Percentiles rank a stretch among this genome's conserved stretches.
Evolutionary conservation across 1,140 invertebrate genomes (phyloP).

Genomic region (Caerostris extrusa): DNA sequence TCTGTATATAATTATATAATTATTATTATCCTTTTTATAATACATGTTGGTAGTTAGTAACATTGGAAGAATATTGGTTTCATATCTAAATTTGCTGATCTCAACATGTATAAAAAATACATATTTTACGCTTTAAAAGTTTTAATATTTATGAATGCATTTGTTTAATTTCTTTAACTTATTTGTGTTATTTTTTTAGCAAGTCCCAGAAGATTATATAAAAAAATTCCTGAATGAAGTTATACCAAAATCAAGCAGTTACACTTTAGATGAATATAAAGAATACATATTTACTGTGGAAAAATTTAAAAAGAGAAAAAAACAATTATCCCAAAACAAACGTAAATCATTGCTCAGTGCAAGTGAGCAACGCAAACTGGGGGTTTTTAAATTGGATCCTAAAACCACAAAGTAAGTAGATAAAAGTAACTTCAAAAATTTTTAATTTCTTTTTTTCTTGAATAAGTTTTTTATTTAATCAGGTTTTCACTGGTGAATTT

Average conservation of each 20-base stretch:
- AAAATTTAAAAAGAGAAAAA: slow-evolving; percentile 38
- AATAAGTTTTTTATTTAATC: neutral
- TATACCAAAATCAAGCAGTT: neutral
- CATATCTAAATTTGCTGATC: neutral
- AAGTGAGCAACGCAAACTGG: slow-evolving; percentile 10
- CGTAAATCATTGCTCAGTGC: slow-evolving; percentile 19
- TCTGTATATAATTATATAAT: too few relatives aligned
- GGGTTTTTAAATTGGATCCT: slow-evolving; percentile 41
- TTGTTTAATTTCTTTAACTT: neutral
- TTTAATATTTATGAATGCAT: neutral
- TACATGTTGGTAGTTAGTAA: neutral
- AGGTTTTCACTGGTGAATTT: too few relatives aligned
- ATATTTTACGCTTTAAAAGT: neutral
- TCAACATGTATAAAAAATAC: neutral
- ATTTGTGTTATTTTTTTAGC: slow-evolving; percentile 17
- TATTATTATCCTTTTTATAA: neutral
- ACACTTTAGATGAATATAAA: neutral
- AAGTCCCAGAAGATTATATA: slow-evolving; percentile 28
- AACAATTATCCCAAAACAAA: neutral
- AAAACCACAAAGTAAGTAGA: slow-evolving; percentile 29
- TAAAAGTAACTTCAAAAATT: too few relatives aligned
- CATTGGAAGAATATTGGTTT: neutral
- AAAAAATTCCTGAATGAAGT: neutral
- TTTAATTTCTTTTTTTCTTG: neutral
- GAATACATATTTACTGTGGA: neutral